A percentile compares a stretch with the other conserved stretches of the same genome.
These are phyloP conservation scores for Isotomurus palustris DNA, from an alignment of 2,888 invertebrate genomes.

Conservation along the genomic window DNA sequence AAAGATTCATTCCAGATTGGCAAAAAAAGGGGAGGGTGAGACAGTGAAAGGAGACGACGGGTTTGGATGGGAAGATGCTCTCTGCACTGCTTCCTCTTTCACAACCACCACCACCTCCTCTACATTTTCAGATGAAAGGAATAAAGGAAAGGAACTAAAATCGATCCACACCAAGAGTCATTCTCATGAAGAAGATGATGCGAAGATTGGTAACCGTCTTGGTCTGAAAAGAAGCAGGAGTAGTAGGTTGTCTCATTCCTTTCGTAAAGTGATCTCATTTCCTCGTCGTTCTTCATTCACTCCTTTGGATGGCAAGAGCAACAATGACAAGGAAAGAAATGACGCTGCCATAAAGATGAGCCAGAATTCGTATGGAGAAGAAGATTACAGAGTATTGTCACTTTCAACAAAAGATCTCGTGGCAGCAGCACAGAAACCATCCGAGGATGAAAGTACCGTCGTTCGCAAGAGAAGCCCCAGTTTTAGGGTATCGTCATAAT, in stretches of 20 bases:
- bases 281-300: not conserved
- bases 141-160: not conserved
- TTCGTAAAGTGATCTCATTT: conserved; percentile 2
- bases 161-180: not conserved
- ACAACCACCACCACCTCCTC: not conserved
- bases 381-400: too few relatives aligned
- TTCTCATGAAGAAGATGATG: not conserved
- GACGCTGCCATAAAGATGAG: not conserved
- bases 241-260: not conserved
- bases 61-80: not conserved
- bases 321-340: not conserved
- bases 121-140: not conserved
- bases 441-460: not conserved
- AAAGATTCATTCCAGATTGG: not conserved
- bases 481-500: not conserved
- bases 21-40: not conserved
- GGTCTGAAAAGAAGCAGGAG: not conserved
- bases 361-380: too few relatives aligned
- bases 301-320: too few relatives aligned
- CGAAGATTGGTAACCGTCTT: not conserved
- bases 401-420: too few relatives aligned
- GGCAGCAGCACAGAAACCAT: too few relatives aligned
- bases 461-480: not conserved
- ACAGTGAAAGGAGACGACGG: not conserved
- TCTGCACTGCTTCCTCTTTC: not conserved